Base-by-base conservation (phyloP, 2,113 vertebrate species). In the Cervus canadensis region DNA sequence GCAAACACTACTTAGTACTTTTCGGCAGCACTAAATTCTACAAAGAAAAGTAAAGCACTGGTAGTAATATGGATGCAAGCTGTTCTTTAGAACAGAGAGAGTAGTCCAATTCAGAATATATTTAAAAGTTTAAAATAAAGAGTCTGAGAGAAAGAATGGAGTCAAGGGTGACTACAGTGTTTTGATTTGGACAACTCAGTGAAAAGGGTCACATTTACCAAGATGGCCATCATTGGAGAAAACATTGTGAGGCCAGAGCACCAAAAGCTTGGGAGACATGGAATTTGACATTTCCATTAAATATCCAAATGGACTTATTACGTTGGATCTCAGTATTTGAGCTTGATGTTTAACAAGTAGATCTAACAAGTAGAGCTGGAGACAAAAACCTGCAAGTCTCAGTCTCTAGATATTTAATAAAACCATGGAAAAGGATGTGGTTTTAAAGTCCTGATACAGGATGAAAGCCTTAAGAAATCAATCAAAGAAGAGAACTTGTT, bases 271-370 rank as follows among this genome's bases (percentile, higher is more conserved):
- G 76, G 4, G 28, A 91, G 25, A 67, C 7, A 25, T 0, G 43
- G 28, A 93, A 25, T 88, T 93, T 62, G 6, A 36, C 5, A 67
- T 64, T 50, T 67, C 62, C 86, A 8, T 50, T 67, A 86, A 91
- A 67, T 45, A 89, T 87, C 17, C 8, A 57, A 62, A 30, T 33
- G 8, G 14, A 86, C 9, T 57, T 43, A 91, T 1, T 89, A 45
- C 71, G 0, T 54, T 84, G n/a, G 19, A 30, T 89, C 2, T 83
- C 11, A 52, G n/a, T 12, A 88, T 26, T 8, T 36, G 21, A 83
- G 17, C 60, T 33, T 90, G 14, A 15, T 40, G 7, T 71, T 93
- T 19, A 96, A 30, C 3, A 48, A 1, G 54, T 14, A 17, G 1
- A 12, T 56, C 9, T 25, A 96, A 30, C 3, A 48, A 1, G 54